phyloP scores from a whole-genome alignment of 1,140 invertebrate species.

The Spodoptera litura region DNA sequence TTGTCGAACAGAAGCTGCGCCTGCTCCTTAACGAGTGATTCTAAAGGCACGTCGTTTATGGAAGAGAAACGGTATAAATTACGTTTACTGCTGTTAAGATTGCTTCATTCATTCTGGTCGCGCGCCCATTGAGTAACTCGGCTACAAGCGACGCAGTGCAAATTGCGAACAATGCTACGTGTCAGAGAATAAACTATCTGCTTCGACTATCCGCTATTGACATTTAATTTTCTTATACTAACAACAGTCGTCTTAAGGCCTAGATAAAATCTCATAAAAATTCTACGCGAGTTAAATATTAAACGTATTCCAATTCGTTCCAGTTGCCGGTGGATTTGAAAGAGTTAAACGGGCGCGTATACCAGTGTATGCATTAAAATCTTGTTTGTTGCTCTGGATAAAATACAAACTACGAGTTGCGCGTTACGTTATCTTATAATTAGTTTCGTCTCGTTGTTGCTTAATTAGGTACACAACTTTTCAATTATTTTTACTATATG shows the following conservation, averaged over 20 bases:
- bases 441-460: conserved; percentile 39
- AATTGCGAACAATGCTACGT: conserved; percentile 74
- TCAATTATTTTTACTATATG: conserved; percentile 47
- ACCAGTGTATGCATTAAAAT: conserved; percentile 42
- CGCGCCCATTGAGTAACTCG: conserved; percentile 75
- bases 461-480: conserved; percentile 45
- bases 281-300: conserved; percentile 25
- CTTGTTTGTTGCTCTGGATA: conserved; percentile 45
- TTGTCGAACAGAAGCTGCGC: conserved; percentile 78
- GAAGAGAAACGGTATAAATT: conserved; percentile 79
- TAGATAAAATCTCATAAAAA: conserved; percentile 46
- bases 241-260: conserved; percentile 57
- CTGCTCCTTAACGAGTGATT: conserved; percentile 69
- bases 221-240: conserved; percentile 68
- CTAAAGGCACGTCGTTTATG: conserved; percentile 72
- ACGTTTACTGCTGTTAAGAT: conserved; percentile 75
- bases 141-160: conserved; percentile 65
- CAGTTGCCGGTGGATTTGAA: conserved; percentile 53
- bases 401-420: conserved; percentile 40
- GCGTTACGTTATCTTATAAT: conserved; percentile 45
- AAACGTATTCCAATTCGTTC: conserved; percentile 39
- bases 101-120: conserved; percentile 83
- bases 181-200: conserved; percentile 69
- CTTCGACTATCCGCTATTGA: conserved; percentile 69
- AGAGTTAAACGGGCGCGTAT: conserved; percentile 62